Conservation (phyloP, 2,888 invertebrate species). For the Nasonovia ribisnigri region DNA sequence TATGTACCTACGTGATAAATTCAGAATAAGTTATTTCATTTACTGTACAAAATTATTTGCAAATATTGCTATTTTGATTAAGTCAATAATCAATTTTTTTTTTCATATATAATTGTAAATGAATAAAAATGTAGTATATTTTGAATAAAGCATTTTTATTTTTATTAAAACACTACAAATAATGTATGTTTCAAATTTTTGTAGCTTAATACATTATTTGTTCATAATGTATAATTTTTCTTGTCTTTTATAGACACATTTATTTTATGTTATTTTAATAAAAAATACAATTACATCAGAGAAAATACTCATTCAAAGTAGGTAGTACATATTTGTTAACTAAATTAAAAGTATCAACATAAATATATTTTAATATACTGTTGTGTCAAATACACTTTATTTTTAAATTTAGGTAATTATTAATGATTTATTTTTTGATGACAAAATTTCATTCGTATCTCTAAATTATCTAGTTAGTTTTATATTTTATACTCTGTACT, state of each 20-base stretch:
- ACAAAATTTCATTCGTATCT: not conserved
- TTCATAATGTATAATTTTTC: not conserved
- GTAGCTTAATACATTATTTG: not conserved
- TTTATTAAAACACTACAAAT: not conserved
- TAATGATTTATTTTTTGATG: not conserved
- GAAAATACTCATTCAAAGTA: not conserved
- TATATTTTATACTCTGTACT: not conserved
- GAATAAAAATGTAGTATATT: slow-evolving; percentile 33
- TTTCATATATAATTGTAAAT: slow-evolving; percentile 34
- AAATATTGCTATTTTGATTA: slow-evolving; percentile 42
- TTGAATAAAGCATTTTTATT: slow-evolving; percentile 33
- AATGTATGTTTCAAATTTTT: not conserved
- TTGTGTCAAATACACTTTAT: not conserved
- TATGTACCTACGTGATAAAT: slow-evolving; percentile 51
- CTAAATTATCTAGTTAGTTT: not conserved
- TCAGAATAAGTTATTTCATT: slow-evolving; percentile 51
- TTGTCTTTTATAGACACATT: not conserved
- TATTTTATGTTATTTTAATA: not conserved
- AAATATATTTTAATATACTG: not conserved
- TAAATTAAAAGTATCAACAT: not conserved
- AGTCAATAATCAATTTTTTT: slow-evolving; percentile 37
- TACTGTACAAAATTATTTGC: slow-evolving; percentile 49
- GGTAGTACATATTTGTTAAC: not conserved
- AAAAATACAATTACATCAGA: not conserved
- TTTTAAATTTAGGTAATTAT: slow-evolving; percentile 17